Base-by-base conservation (phyloP, 1,140 invertebrate genomes). In the Homarus americanus region DNA sequence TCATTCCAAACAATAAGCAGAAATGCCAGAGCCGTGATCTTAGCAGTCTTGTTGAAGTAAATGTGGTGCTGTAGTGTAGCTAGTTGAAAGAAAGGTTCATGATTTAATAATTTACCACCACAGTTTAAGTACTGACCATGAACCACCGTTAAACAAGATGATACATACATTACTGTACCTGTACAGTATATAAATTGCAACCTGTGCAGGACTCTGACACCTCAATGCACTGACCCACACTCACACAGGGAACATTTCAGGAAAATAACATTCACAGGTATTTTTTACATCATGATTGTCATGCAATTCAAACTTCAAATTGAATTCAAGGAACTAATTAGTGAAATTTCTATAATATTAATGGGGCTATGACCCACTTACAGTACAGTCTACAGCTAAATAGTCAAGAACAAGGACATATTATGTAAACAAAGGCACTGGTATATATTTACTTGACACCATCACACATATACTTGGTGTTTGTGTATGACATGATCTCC, bases 241-340 rank as follows among this genome's bases (percentile, higher is more conserved):
- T 41, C 24, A n/a, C 34, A 36, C 34, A 63, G 63, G 79, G 49
- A 82, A 82, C 79, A 82, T 53, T 53, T 36, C 49, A 38, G 63
- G 79, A 82, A 82, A 82, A 63, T 53, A 82, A 82, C 79, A 82
- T 58, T 53, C 38, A 82, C 53, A 82, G 32, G 36, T 58, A 82
- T 82, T 82, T 87, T 80, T 83, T 87, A 87, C 86, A 87, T 79
- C 36, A 78, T 87, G 86, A 87, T 87, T 87, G 86, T 87, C 86
- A 87, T 20, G 86, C 86, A 87, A 87, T 87, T 87, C 86, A 87
- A 87, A 87, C 75, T 87, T 79, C 86, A 79, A 58, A 87, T 80
- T 87, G 69, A 87, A 87, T 79, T 44, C 86, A 87, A 78, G 58
- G 66, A 87, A 79, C 75, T 87, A 44, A 87, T 87, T 17, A 58